phyloP scores from a whole-genome alignment of 2,888 invertebrate species.

The Drosophila demipolita region DNA sequence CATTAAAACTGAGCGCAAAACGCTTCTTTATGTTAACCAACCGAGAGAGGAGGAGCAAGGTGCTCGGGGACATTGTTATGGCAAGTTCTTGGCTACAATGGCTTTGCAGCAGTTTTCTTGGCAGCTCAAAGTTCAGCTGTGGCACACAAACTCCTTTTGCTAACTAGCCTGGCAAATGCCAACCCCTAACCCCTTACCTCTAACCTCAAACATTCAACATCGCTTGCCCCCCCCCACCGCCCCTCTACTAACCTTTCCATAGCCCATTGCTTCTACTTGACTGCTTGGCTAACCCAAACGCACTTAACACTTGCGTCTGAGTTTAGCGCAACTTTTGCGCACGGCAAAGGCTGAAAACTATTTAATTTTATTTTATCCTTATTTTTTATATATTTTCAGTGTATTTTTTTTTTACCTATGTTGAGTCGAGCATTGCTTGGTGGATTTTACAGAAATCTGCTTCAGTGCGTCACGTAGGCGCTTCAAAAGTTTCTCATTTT shows the following conservation, averaged over 20 bases:
- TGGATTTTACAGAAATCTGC: conserved; percentile 65
- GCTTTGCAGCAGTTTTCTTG: conserved; percentile 76
- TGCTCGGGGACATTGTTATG: conserved; percentile 63
- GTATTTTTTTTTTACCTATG: conserved; percentile 26
- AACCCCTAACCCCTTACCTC: conserved; percentile 23
- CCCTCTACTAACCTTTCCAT: not conserved
- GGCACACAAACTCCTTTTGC: conserved; percentile 65
- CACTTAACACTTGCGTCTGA: conserved; percentile 78
- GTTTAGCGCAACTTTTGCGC: conserved; percentile 74
- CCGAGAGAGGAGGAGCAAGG: conserved; percentile 1
- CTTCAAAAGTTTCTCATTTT: conserved; percentile 73
- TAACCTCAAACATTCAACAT: not conserved
- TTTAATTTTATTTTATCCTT: conserved; percentile 38
- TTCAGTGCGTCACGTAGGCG: conserved; percentile 83
- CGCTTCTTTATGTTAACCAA: conserved; percentile 15
- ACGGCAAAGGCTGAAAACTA: conserved; percentile 71
- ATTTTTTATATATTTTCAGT: conserved; percentile 1
- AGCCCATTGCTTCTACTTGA: conserved; percentile 22
- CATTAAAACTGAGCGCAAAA: conserved; percentile 4
- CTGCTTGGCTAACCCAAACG: conserved; percentile 68
- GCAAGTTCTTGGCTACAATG: conserved; percentile 61
- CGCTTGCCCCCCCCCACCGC: not conserved
- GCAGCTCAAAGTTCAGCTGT: conserved; percentile 75
- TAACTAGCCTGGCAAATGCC: conserved; percentile 67
- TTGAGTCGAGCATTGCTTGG: conserved; percentile 31